Base-by-base conservation (phyloP, 2,888 invertebrate species). In the Tanytarsus gracilentus region DNA sequence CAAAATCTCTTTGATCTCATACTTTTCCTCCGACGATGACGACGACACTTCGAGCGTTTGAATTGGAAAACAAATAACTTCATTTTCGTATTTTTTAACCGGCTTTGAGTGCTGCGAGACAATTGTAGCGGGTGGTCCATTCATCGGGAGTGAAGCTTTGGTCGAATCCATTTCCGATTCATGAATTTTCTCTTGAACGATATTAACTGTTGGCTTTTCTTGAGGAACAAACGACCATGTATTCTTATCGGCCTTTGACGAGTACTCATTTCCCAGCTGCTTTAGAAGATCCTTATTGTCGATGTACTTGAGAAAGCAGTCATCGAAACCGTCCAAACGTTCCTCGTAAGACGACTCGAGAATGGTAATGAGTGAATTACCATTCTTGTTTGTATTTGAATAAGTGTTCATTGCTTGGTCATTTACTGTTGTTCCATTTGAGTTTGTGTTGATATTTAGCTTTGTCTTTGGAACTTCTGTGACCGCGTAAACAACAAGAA, bases 1-100 rank as follows among this genome's bases (percentile, higher is more conserved):
- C 62, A 84, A 68, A 44, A 88, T 78, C 66, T 83, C 82, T 0
- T 79, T 66, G 36, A 73, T 72, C 62, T 51, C 77, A 49, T 80
- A 71, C 66, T 79, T 76, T 40, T 76, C 75, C 62, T 79, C 71
- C 60, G 72, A 73, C 16, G 27, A 51, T 4, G 75, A 65, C 11
- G 81, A 81, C n/a, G n/a, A n/a, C n/a, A n/a, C n/a, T 65, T 73
- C 71, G 23, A 82, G 69, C 66, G 81, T 81, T 67, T 82, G 82
- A 25, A 82, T 76, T 0, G 81, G 80, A 48, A 75, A 68, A 51
- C 76, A 77, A 55, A 74, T 75, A 1, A 65, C 63, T 27, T 69
- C 68, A 2, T 76, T 72, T 0, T 75, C 70, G 1, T 69, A 72
- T 61, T 77, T 76, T 61, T 71, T 75, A 40, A 7, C 40, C 40